phyloP scores from a whole-genome alignment of 2,888 invertebrate genomes.

The Oxytorus armatus region DNA sequence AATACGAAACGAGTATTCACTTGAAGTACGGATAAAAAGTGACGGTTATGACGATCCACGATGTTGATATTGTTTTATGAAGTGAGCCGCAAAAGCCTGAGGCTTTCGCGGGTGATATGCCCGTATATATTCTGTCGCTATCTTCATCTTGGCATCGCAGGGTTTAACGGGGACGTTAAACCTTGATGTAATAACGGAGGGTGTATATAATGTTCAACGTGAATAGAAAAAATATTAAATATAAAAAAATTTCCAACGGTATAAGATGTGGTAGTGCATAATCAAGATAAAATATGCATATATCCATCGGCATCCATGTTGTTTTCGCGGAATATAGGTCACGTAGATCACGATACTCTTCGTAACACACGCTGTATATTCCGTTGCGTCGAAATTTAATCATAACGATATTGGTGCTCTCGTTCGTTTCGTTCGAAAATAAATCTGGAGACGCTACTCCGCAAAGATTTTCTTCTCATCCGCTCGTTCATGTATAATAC shows the following conservation, averaged over 20 bases:
- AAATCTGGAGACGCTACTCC: not conserved
- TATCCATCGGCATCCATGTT: too few species aligned
- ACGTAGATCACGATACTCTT: not conserved
- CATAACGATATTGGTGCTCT: not conserved
- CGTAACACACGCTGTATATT: too few species aligned
- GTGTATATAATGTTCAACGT: not conserved
- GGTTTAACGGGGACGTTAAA: constrained; percentile 13
- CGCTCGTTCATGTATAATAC: not conserved
- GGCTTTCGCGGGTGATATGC: not conserved
- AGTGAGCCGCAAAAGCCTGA: constrained; percentile 7
- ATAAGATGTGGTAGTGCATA: not conserved
- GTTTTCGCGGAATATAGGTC: too few species aligned
- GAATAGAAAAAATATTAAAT: not conserved
- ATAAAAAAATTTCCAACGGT: constrained; percentile 18
- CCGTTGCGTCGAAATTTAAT: not conserved
- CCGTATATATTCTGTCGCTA: constrained; percentile 2
- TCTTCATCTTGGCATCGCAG: not conserved
- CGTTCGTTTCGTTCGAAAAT: not conserved
- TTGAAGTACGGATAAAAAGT: not conserved
- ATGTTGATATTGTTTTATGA: constrained; percentile 44
- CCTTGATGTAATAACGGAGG: constrained; percentile 13
- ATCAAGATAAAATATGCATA: not conserved
- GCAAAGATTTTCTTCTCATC: constrained; percentile 11
- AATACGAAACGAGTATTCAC: not conserved
- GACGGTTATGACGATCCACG: constrained; percentile 15